Evolutionary conservation across 2,888 invertebrate genomes (phyloP), one percentile per base, ranked within the genome.

Genomic region (Dryobotodes eremita): DNA sequence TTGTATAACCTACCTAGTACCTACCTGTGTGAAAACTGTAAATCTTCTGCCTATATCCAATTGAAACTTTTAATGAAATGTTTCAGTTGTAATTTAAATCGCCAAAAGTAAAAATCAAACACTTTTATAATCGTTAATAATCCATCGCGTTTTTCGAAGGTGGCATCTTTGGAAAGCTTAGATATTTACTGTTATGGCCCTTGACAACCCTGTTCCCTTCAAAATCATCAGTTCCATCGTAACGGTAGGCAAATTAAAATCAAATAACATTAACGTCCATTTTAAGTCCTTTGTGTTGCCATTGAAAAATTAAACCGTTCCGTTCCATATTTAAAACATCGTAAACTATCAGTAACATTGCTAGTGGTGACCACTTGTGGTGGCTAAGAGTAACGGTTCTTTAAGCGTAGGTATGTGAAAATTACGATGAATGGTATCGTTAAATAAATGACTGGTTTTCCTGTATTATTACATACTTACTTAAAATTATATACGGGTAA

Each of bases 171-270:
- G 6, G 17, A 48, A 57, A 50, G 8, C 15, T n/a, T 65, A 23
- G 17, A 7, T 64, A 57, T n/a, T 11, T n/a, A 4, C 3, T 20
- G 8, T 36, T 23, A 42, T 1, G 13, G 17, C 17, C 2, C 1
- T 55, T 75, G 80, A 42, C 86, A 89, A 62, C 89, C 88, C 86
- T 89, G 42, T 53, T 59, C 26, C 85, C 89, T 88, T 92, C 91
- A 88, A 93, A 95, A 95, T 96, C 95, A 94, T 94, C 95, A 95
- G 94, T 93, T 94, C 92, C 89, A 91, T 92, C 92, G 92, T 93
- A 91, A 92, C 90, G 90, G 92, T 90, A 90, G 92, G 90, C 84
- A 94, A 94, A 92, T 93, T 92, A 93, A 95, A 96, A 96, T 95
- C 96, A 96, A 95, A 95, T 91, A 95, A 89, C 91, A 91, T 93